Evolutionary conservation across 2,888 invertebrate genomes (phyloP).

Genomic region (Eugnorisma glareosa): DNA sequence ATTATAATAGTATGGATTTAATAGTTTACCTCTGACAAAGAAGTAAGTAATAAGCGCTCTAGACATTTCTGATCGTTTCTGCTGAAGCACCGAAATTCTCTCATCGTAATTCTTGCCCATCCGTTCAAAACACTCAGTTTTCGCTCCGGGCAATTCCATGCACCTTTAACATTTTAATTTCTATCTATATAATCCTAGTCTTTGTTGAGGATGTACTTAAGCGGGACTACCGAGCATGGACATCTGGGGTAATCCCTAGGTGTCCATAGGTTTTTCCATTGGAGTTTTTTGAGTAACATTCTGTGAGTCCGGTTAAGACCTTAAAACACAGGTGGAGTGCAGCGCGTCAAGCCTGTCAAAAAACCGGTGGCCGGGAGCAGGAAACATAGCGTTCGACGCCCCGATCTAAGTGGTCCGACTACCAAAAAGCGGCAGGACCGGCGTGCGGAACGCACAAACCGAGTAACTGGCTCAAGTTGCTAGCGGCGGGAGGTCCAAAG

Average conservation of each 20-base stretch:
- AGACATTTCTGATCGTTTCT: slow-evolving; percentile 70
- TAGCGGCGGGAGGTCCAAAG: too few species aligned
- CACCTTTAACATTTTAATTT: slow-evolving; percentile 62
- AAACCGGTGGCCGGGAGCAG: neutral
- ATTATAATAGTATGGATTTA: neutral
- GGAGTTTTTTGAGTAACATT: neutral
- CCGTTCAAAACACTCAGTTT: slow-evolving; percentile 69
- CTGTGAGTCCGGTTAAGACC: neutral
- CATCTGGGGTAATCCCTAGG: neutral
- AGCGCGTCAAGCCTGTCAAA: neutral
- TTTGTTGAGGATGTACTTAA: neutral
- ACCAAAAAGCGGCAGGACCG: too few species aligned
- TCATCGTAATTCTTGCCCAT: slow-evolving; percentile 67
- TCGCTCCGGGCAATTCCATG: slow-evolving; percentile 69
- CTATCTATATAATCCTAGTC: neutral
- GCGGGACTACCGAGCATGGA: neutral
- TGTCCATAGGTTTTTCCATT: neutral
- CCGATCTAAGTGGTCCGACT: neutral
- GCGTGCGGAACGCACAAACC: too few species aligned
- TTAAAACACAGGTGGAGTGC: neutral
- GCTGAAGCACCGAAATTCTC: slow-evolving; percentile 66
- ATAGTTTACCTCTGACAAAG: slow-evolving; percentile 75
- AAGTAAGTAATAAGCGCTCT: slow-evolving; percentile 80
- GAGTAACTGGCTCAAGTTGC: too few species aligned
- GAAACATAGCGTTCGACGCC: neutral